Percentiles rank a stretch among this genome's conserved stretches.
phyloP scores from a whole-genome alignment of 2,888 invertebrate genomes.

The Elysia crispata region DNA sequence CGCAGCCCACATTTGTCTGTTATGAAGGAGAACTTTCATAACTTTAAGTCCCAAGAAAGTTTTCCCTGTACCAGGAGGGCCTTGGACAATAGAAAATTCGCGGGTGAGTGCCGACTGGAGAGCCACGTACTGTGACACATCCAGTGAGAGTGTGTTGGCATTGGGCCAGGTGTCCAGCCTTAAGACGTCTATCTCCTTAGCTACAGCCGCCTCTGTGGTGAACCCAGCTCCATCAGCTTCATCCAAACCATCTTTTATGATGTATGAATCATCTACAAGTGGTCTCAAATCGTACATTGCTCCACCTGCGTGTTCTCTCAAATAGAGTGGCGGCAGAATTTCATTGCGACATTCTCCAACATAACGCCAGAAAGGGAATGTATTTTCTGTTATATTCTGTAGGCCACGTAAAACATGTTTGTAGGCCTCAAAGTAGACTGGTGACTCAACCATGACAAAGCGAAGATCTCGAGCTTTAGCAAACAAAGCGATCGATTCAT shows the following conservation, averaged over 20 bases:
- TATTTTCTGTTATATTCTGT: constrained; percentile 79
- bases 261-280: constrained; percentile 56
- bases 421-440: constrained; percentile 90
- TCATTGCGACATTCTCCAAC: constrained; percentile 58
- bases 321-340: constrained; percentile 60
- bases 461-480: constrained; percentile 43
- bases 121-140: constrained; percentile 71
- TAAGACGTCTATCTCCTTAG: constrained; percentile 15
- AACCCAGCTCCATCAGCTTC: neutral
- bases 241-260: constrained; percentile 50
- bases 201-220: constrained; percentile 19
- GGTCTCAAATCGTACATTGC: constrained; percentile 55
- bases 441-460: constrained; percentile 85
- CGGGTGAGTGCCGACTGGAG: constrained; percentile 69
- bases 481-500: constrained; percentile 35
- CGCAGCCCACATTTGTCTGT: constrained; percentile 77
- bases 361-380: constrained; percentile 63
- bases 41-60: constrained; percentile 88
- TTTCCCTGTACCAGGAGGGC: constrained; percentile 93
- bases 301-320: constrained; percentile 44
- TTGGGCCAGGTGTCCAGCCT: constrained; percentile 61
- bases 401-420: constrained; percentile 86
- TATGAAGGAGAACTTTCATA: constrained; percentile 82
- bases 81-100: constrained; percentile 75
- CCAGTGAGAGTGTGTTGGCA: constrained; percentile 54